phyloP scores from a whole-genome alignment of 2,888 invertebrate genomes.

The Germaria angustata region DNA sequence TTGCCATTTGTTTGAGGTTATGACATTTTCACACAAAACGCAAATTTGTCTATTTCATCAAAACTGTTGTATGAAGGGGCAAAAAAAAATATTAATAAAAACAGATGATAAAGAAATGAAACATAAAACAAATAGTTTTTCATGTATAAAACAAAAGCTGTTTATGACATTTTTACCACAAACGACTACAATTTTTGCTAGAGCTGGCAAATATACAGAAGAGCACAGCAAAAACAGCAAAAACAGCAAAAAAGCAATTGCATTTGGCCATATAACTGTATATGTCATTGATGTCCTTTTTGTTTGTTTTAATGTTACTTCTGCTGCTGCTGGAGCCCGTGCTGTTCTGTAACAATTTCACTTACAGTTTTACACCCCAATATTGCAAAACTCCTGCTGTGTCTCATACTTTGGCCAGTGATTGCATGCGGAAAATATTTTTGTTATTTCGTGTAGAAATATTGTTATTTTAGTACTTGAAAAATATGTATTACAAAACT shows the following conservation, averaged over 20 bases:
- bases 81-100: neutral
- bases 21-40: constrained; percentile 72
- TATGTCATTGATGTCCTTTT: constrained; percentile 61
- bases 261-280: constrained; percentile 46
- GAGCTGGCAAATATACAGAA: constrained; percentile 17
- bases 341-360: constrained; percentile 39
- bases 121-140: constrained; percentile 62
- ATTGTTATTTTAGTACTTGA: constrained; percentile 63
- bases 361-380: constrained; percentile 41
- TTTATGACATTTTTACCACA: constrained; percentile 67
- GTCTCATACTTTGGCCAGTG: constrained; percentile 10
- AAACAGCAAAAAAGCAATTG: constrained; percentile 32
- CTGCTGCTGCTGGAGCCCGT: neutral
- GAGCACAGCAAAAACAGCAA: neutral
- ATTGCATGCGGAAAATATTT: constrained; percentile 48
- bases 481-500: constrained; percentile 63
- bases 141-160: constrained; percentile 65
- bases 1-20: constrained; percentile 66
- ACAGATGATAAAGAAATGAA: constrained; percentile 45
- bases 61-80: constrained; percentile 62
- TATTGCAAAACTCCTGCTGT: constrained; percentile 8
- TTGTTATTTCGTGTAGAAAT: constrained; percentile 60
- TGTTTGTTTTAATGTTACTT: neutral
- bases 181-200: constrained; percentile 28
- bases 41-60: constrained; percentile 78